These are phyloP conservation scores for Lophotis ruficrista DNA, from an alignment of 2,113 vertebrate genomes.

Conservation along the genomic window DNA sequence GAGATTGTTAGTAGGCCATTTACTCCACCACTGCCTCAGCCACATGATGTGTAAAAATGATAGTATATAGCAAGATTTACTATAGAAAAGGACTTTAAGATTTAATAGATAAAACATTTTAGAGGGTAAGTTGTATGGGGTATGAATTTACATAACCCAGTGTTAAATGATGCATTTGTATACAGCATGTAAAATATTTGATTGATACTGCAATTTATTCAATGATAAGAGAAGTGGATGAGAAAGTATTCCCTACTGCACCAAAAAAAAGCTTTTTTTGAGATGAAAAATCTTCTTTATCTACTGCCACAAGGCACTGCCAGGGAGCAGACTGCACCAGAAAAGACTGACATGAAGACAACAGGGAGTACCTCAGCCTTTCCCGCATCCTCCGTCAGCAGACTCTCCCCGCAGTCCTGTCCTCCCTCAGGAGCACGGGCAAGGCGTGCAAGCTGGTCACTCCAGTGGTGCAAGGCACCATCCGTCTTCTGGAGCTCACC, in stretches of 20 bases:
- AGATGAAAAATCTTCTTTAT: not conserved
- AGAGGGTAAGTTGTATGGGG: not conserved
- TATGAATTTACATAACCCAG: not conserved
- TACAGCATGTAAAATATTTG: not conserved
- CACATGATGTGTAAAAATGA: not conserved
- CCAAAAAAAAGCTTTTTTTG: not conserved
- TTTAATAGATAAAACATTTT: not conserved
- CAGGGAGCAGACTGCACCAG: not conserved
- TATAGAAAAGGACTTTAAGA: not conserved
- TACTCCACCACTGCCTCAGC: not conserved
- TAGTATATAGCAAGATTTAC: not conserved
- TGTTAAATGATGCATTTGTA: not conserved
- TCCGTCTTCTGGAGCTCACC: not conserved
- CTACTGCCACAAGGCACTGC: not conserved
- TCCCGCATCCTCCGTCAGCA: not conserved
- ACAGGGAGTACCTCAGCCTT: not conserved
- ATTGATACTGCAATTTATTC: not conserved
- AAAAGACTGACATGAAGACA: not conserved
- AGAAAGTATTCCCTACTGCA: not conserved
- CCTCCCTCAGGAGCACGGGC: not conserved
- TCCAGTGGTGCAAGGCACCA: not conserved
- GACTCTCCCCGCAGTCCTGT: not conserved
- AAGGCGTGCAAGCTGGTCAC: not conserved
- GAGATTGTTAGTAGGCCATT: not conserved
- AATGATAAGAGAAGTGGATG: not conserved